Evolutionary conservation across 2,888 invertebrate species (phyloP).

Genomic region (Drosophila algonquin): DNA sequence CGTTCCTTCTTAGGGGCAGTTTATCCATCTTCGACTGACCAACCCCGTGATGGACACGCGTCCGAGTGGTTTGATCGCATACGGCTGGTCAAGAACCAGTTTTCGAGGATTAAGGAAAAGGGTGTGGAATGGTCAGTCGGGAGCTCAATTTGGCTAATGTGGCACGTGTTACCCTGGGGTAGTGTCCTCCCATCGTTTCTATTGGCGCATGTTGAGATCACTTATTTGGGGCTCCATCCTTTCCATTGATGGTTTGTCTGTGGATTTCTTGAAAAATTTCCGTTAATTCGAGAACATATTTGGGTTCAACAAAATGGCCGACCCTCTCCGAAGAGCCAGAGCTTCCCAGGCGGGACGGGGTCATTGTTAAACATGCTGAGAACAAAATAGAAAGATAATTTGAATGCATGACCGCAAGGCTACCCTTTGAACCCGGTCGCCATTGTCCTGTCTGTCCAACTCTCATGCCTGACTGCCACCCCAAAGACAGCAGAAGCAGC

Average conservation of each 20-base stretch:
- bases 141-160: conserved; percentile 45
- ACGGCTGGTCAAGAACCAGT: conserved; percentile 65
- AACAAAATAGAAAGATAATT: conserved; percentile 66
- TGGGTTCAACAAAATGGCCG: conserved; percentile 73
- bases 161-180: conserved; percentile 40
- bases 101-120: conserved; percentile 30
- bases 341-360: conserved; percentile 34
- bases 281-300: conserved; percentile 73
- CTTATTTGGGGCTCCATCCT: background rate
- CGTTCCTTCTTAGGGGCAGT: conserved; percentile 25
- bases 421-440: conserved; percentile 65
- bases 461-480: conserved; percentile 55
- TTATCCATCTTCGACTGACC: conserved; percentile 38
- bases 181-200: background rate
- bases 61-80: conserved; percentile 40
- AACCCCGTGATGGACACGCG: conserved; percentile 60
- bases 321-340: conserved; percentile 41
- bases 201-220: background rate
- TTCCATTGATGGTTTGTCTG: conserved; percentile 16
- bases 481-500: conserved; percentile 27
- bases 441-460: conserved; percentile 60
- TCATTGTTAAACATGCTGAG: conserved; percentile 33
- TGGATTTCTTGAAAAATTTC: conserved; percentile 68
- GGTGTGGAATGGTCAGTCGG: conserved; percentile 48
- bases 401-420: conserved; percentile 72